Conservation (phyloP, 2,888 invertebrate species). For the Sepioteuthis lessoniana region DNA sequence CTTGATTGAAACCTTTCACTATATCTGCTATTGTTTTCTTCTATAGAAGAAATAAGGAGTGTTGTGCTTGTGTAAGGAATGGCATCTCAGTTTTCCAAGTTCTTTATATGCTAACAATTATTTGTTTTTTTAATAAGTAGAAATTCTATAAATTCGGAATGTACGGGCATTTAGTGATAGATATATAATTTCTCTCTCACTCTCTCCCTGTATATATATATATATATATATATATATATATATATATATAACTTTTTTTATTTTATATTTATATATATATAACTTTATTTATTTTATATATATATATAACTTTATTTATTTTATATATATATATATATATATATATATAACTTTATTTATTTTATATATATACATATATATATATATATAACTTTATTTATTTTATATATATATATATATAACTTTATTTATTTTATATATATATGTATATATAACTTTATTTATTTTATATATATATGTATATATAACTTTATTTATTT, state of each 20-base stretch:
- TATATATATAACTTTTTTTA: background rate
- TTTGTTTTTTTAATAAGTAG: no score
- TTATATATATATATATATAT: background rate
- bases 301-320: background rate
- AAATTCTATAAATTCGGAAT: no score
- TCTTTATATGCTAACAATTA: no score
- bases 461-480: background rate
- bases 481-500: background rate
- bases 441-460: background rate
- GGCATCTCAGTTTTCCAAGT: no score
- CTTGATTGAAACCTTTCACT: no score
- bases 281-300: conserved; percentile 14
- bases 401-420: background rate
- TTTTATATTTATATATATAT: background rate
- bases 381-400: background rate
- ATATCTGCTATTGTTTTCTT: no score
- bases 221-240: background rate
- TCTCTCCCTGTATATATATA: no score
- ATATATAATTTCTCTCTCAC: no score
- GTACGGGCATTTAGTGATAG: no score
- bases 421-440: background rate
- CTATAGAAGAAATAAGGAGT: no score
- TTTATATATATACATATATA: background rate
- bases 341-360: conserved; percentile 5
- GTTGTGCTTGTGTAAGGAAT: no score